Evolutionary conservation across 35 echinoderm and acorn worm species (phyloP), one percentile per base, ranked within the genome.

Genomic region (Amphiura filiformis): DNA sequence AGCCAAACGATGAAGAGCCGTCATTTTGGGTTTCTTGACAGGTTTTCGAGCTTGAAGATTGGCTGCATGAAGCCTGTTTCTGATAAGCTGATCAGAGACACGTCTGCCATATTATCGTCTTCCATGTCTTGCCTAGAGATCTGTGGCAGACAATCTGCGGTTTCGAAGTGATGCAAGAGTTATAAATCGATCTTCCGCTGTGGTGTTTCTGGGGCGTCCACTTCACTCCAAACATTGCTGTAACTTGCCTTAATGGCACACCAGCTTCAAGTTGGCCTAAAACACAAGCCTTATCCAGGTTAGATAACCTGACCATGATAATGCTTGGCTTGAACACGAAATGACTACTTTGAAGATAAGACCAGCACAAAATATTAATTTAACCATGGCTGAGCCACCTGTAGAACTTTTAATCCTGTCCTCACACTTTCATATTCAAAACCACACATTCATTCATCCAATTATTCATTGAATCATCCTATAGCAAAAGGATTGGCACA

Each of bases 401-500:
- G 61, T 70, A 70, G 28, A 70, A 30, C 17, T n/a, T 5, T 26
- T 70, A 30, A 70, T 70, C 61, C 28, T 18, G 2, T 70, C 61
- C 61, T 30, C 26, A 30, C 61, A 18, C 61, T 70, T 70, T 70
- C 28, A 1, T 70, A 26, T 26, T 70, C 28, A 30, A 70, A 70
- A 70, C 26, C 7, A 70, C 61, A 9, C 41, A 78, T 81, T 81
- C 34, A 81, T 81, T 37, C 79, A 81, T 81, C 38, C 79, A 78
- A 32, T 36, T 36, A 81, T 78, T 81, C 79, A 37, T 81, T 81
- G 79, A 81, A 13, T 81, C 17, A 81, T 81, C 79, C 79, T 38
- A 15, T 38, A 39, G 36, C 37, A 39, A 81, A 38, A 81, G 79
- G 79, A 40, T 81, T 81, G 79, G 34, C 79, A 81, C 79, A 39